These are phyloP conservation scores for Morus bassanus DNA, from an alignment of 2,797 vertebrate genomes.

Conservation along the genomic window DNA sequence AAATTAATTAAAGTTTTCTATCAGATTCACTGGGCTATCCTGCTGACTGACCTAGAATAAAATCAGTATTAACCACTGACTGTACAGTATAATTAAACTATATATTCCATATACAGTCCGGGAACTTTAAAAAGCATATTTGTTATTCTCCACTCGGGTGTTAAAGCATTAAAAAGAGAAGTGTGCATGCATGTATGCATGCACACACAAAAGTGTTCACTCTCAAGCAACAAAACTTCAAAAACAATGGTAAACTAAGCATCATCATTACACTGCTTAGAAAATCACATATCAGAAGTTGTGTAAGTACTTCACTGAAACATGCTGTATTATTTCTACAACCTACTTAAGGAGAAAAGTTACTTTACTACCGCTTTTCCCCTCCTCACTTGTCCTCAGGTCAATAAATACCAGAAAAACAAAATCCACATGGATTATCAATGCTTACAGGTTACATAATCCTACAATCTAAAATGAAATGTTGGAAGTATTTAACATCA, in stretches of 20 bases:
- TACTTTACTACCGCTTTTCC: not conserved
- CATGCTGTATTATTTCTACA: not conserved
- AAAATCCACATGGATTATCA: not conserved
- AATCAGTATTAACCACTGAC: accelerated
- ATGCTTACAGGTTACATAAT: slow-evolving; percentile 3
- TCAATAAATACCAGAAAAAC: not conserved
- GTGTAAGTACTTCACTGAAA: not conserved
- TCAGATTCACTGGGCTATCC: not conserved
- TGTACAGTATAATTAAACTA: not conserved
- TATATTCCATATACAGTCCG: not conserved
- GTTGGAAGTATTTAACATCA: not conserved
- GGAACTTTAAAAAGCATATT: not conserved
- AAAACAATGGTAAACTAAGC: not conserved
- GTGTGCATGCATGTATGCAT: not conserved
- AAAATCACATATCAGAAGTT: too few relatives aligned
- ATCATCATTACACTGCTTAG: not conserved
- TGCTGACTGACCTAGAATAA: not conserved
- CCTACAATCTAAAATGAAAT: not conserved
- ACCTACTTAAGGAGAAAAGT: not conserved
- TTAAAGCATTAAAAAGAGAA: too few relatives aligned
- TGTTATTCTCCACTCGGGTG: not conserved
- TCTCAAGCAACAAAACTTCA: not conserved
- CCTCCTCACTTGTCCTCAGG: not conserved
- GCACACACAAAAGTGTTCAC: not conserved
- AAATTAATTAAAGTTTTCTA: not conserved